These are phyloP conservation scores for Nymphalis io DNA, from an alignment of 1,140 invertebrate genomes.

Conservation along the genomic window DNA sequence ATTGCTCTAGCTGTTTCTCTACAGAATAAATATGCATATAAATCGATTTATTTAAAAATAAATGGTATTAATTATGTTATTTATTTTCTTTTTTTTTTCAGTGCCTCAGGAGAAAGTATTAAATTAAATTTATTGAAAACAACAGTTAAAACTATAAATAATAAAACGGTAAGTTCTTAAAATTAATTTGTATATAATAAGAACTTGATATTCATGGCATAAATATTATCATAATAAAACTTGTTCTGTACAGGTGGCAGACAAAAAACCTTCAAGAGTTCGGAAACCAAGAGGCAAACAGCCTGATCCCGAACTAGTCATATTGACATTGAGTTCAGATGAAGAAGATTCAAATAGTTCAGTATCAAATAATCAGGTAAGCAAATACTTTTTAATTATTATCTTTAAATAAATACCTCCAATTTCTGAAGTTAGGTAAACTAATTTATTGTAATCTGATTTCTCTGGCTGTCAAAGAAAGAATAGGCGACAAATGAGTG, in stretches of 20 bases:
- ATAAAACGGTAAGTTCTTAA: slow-evolving; percentile 60
- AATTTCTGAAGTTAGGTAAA: too few species aligned
- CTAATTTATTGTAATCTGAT: too few species aligned
- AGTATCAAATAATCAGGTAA: slow-evolving; percentile 64
- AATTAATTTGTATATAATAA: background rate
- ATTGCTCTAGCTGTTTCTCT: too few species aligned
- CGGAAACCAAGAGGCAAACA: slow-evolving; percentile 73
- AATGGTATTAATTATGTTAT: too few species aligned
- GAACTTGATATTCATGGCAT: slow-evolving; percentile 13
- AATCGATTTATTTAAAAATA: too few species aligned
- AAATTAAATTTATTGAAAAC: slow-evolving; percentile 78
- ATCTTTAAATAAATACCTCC: too few species aligned
- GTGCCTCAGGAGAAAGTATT: slow-evolving; percentile 63
- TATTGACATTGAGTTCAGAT: slow-evolving; percentile 84
- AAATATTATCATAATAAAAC: background rate
- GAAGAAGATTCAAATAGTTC: slow-evolving; percentile 82
- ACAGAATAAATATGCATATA: too few species aligned
- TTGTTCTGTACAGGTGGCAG: slow-evolving; percentile 35
- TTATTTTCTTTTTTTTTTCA: slow-evolving; percentile 47
- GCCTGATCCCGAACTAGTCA: slow-evolving; percentile 83
- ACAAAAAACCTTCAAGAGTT: slow-evolving; percentile 65
- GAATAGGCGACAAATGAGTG: too few species aligned
- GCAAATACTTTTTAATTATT: slow-evolving; percentile 5
- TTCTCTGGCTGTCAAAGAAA: too few species aligned
- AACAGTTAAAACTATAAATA: slow-evolving; percentile 68